These are phyloP conservation scores for Zonitis immaculata DNA, from an alignment of 2,888 invertebrate species.

Conservation along the genomic window DNA sequence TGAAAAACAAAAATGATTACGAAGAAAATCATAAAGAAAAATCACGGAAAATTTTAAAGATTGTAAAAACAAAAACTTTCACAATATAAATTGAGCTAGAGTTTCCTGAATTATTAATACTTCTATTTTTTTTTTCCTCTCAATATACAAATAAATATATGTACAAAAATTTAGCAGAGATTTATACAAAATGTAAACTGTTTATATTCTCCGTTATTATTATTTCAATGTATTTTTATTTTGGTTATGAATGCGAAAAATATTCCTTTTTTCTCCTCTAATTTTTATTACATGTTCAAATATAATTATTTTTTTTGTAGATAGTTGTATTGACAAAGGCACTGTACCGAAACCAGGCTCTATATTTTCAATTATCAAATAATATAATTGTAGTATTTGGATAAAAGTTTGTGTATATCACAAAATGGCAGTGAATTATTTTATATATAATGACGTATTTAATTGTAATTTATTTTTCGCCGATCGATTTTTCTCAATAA, in stretches of 20 bases:
- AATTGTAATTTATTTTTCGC: background rate
- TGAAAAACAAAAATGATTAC: slow-evolving; percentile 26
- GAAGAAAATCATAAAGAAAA: too few relatives aligned
- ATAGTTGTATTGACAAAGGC: slow-evolving; percentile 40
- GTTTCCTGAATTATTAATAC: slow-evolving; percentile 27
- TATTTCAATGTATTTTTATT: slow-evolving; percentile 18
- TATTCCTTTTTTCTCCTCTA: slow-evolving; percentile 28
- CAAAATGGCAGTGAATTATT: slow-evolving; percentile 43
- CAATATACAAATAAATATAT: slow-evolving; percentile 25
- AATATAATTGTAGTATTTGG: slow-evolving; percentile 35
- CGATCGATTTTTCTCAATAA: background rate
- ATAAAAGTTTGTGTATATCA: slow-evolving; percentile 40
- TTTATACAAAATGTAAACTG: background rate
- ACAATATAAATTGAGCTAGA: slow-evolving; percentile 40
- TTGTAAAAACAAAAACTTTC: slow-evolving; percentile 9
- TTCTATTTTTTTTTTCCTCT: too few relatives aligned
- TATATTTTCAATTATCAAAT: slow-evolving; percentile 22
- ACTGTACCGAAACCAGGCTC: slow-evolving; percentile 40
- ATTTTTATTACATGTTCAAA: slow-evolving; percentile 10
- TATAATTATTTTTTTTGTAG: slow-evolving; percentile 29
- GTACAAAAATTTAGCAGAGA: slow-evolving; percentile 10
- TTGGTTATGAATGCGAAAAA: slow-evolving; percentile 44
- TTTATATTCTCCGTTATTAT: background rate
- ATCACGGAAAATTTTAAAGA: slow-evolving; percentile 11
- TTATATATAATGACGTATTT: slow-evolving; percentile 8